Evolutionary conservation across 2,797 vertebrate species (phyloP).

Genomic region (Eulemur albifrons): DNA sequence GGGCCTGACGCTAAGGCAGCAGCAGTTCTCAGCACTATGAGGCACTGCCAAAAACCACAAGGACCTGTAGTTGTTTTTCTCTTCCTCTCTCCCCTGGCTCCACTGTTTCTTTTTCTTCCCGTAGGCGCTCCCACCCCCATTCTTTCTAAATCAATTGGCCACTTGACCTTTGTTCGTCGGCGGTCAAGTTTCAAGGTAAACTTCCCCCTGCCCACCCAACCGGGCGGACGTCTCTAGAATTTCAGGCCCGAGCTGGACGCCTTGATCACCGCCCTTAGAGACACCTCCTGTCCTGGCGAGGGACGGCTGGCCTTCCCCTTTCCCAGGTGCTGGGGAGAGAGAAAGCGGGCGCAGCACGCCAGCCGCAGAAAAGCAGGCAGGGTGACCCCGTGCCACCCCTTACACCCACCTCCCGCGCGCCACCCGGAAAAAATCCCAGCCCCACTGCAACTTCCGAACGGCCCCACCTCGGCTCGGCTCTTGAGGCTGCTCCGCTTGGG

Average conservation of each 20-base stretch:
- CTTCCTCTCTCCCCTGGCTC: not conserved
- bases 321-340: not conserved
- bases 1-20: not conserved
- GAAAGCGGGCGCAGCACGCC: not conserved
- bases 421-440: not conserved
- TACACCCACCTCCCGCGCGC: not conserved
- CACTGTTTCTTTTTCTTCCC: not conserved
- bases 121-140: not conserved
- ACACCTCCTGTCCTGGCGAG: not conserved
- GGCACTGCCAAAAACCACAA: not conserved
- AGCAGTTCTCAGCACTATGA: not conserved
- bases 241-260: not conserved
- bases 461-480: constrained; percentile 95
- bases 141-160: not conserved
- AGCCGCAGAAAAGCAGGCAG: not conserved
- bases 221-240: not conserved
- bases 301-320: not conserved
- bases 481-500: constrained; percentile 98
- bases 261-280: not conserved
- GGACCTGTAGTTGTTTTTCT: not conserved
- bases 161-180: not conserved
- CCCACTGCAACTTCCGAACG: constrained; percentile 40
- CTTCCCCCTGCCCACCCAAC: not conserved
- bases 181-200: not conserved
- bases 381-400: not conserved